Conservation (phyloP, 2,888 invertebrate genomes). For the Drosophila rubida region DNA sequence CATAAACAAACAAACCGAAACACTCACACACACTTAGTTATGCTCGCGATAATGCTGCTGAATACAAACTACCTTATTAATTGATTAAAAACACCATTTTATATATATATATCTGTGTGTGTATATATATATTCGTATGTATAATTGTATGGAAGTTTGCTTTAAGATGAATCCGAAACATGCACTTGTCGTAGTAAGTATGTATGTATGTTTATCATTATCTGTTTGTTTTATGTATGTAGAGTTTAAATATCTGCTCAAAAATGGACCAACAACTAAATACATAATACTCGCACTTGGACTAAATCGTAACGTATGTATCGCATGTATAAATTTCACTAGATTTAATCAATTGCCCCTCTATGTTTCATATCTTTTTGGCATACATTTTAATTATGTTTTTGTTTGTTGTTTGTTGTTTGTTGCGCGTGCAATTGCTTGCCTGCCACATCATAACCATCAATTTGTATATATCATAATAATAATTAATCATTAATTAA, state of each 20-base stretch:
- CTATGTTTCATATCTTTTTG: background rate
- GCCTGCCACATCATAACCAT: conserved; percentile 8
- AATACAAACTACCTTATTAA: conserved; percentile 70
- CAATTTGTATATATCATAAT: conserved; percentile 11
- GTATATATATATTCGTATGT: conserved; percentile 1
- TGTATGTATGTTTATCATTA: conserved; percentile 45
- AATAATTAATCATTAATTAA: conserved; percentile 61
- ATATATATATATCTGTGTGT: conserved; percentile 8
- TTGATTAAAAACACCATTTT: conserved; percentile 72
- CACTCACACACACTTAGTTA: conserved; percentile 30
- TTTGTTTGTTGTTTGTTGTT: background rate
- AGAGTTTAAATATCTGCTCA: conserved; percentile 45
- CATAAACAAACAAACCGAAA: conserved; percentile 16
- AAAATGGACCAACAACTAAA: conserved; percentile 81
- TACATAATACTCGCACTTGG: conserved; percentile 75
- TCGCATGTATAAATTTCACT: conserved; percentile 51
- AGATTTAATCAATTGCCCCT: conserved; percentile 16
- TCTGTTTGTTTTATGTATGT: conserved; percentile 18
- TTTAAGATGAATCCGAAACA: conserved; percentile 15
- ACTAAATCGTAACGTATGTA: conserved; percentile 36
- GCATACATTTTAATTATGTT: conserved; percentile 1
- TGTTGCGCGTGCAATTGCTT: conserved; percentile 4
- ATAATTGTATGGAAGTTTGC: conserved; percentile 15
- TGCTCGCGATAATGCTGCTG: conserved; percentile 50
- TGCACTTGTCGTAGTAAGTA: conserved; percentile 28